Evolutionary conservation across 2,113 vertebrate genomes (phyloP), one percentile per base, ranked within the genome.

Genomic region (Loxodonta africana): DNA sequence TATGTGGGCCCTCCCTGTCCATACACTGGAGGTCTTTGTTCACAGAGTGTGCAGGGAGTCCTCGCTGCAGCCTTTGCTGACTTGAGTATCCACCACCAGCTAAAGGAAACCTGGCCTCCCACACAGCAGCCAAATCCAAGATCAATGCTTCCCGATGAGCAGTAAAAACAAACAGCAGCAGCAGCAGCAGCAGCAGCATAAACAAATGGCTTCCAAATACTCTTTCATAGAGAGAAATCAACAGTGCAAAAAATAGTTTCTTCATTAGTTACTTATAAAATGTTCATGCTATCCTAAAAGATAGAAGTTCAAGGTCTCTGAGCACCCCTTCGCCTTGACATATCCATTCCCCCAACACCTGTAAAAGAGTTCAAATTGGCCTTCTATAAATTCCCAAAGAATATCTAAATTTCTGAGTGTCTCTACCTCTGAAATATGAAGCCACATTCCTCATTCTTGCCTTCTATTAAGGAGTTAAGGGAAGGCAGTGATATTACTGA

Each of bases 171-270:
- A 78, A 92, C 41, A n/a, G 37, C 37, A 37, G 37, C 25, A 62
- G 62, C 73, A 30, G 33, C 17, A 4, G 69, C 69, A 18, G 69
- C 69, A 21, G 5, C 60, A 62, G n/a, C 93, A 80, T 60, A 2
- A 78, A 80, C 93, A 92, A 90, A 62, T 15, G 57, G 46, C 69
- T 94, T 76, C 83, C 74, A 87, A 48, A 28, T 46, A 65, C 48
- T 76, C 83, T 67, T 67, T 51, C 53, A 60, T 30, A 20, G 15
- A 83, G 67, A 71, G 62, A 76, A 80, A 28, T 30, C 78, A 10
- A 92, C 51, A 88, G 26, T 26, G 26, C 41, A 77, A 41, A 81
- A 5, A 46, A 0, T 62, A 17, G 77, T 76, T 48, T 63, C 69
- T 41, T 57, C 33, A 2, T 57, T 28, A 28, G 71, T 51, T 83